Conservation (phyloP, 2,888 invertebrate species). For the Mechanitis mazaeus region DNA sequence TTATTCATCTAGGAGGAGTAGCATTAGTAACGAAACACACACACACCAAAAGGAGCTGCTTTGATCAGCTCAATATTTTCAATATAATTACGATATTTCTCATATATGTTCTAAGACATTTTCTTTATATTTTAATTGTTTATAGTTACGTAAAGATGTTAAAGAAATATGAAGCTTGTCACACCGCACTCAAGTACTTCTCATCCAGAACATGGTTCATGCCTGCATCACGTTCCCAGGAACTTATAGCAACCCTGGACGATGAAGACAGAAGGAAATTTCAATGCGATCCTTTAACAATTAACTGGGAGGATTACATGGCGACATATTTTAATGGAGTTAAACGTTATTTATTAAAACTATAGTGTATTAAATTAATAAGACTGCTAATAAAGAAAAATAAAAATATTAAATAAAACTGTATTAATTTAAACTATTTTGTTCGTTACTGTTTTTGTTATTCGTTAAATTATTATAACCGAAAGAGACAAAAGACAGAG, state of each 20-base stretch:
- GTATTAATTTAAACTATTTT: too few species aligned
- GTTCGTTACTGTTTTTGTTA: too few species aligned
- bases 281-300: constrained; percentile 84
- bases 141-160: constrained; percentile 9
- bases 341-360: constrained; percentile 72
- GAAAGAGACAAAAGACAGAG: too few species aligned
- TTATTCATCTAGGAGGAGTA: too few species aligned
- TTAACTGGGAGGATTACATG: constrained; percentile 88
- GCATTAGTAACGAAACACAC: neutral
- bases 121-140: neutral
- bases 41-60: neutral
- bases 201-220: constrained; percentile 89
- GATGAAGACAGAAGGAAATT: constrained; percentile 81
- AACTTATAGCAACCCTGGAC: constrained; percentile 75
- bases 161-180: constrained; percentile 6
- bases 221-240: constrained; percentile 81
- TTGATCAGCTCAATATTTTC: constrained; percentile 2
- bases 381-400: too few species aligned
- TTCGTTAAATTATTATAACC: too few species aligned
- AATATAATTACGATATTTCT: neutral
- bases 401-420: too few species aligned
- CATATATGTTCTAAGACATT: neutral
- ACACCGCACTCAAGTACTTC: constrained; percentile 80
- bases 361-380: too few species aligned
- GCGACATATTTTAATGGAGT: constrained; percentile 89